Percentiles rank a stretch among this genome's conserved stretches.
These are phyloP conservation scores for Siphonodentalium dalli DNA, from an alignment of 2,888 invertebrate species.

Conservation along the genomic window DNA sequence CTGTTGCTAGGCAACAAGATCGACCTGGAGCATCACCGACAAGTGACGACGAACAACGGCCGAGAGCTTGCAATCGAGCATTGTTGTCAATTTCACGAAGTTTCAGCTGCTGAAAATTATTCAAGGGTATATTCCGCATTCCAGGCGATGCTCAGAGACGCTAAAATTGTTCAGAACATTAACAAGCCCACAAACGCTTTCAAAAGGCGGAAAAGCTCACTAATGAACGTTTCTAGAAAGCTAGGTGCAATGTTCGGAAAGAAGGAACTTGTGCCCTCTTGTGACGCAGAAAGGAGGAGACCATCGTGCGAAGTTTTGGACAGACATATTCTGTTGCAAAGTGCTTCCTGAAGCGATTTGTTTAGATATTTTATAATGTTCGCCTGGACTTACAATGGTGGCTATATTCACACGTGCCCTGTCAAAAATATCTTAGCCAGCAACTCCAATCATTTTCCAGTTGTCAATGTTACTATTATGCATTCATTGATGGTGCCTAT, in stretches of 20 bases:
- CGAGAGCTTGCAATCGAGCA: slow-evolving; percentile 45
- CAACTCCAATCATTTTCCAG: too few relatives aligned
- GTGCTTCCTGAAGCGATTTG: too few relatives aligned
- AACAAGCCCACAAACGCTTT: slow-evolving; percentile 35
- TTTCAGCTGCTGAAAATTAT: slow-evolving; percentile 50
- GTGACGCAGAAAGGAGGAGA: slow-evolving; percentile 31
- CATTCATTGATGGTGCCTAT: too few relatives aligned
- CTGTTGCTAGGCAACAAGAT: slow-evolving; percentile 82
- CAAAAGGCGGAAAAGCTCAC: slow-evolving; percentile 39
- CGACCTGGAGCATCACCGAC: slow-evolving; percentile 70
- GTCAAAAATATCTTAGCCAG: too few relatives aligned
- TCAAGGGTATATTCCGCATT: slow-evolving; percentile 45
- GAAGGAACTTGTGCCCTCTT: slow-evolving; percentile 37
- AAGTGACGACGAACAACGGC: slow-evolving; percentile 72
- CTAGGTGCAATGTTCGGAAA: slow-evolving; percentile 49
- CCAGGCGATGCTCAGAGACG: slow-evolving; percentile 44
- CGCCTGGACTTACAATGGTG: too few relatives aligned
- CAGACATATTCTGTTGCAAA: too few relatives aligned
- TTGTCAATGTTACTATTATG: too few relatives aligned
- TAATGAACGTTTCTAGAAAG: slow-evolving; percentile 44
- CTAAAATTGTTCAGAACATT: slow-evolving; percentile 41
- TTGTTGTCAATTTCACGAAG: slow-evolving; percentile 50
- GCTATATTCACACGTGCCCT: too few relatives aligned
- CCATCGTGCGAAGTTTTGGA: slow-evolving; percentile 38
- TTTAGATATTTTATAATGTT: too few relatives aligned